Percentiles rank a stretch among this genome's conserved stretches.
These are phyloP conservation scores for Plumapathes pennacea DNA, from an alignment of 92 coral and sea anemone species.

Conservation along the genomic window DNA sequence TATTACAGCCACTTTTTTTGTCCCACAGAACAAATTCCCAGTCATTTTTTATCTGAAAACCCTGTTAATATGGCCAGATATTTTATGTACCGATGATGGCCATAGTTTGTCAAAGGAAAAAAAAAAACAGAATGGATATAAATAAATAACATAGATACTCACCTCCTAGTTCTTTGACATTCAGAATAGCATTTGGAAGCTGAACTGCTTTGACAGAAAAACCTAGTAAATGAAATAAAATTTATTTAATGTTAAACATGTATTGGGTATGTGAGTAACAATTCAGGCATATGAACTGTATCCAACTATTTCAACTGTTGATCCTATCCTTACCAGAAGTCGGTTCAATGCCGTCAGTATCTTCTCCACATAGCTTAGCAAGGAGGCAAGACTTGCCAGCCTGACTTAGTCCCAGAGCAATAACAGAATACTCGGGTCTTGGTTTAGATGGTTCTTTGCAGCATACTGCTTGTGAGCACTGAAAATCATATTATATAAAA, in stretches of 20 bases:
- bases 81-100: too few relatives aligned
- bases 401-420: conserved; percentile 82
- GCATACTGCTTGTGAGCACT: conserved; percentile 73
- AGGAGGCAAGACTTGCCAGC: conserved; percentile 88
- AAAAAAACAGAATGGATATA: neutral
- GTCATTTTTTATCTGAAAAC: too few relatives aligned
- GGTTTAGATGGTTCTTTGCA: conserved; percentile 72
- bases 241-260: neutral
- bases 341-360: conserved; percentile 72
- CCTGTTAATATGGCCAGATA: too few relatives aligned
- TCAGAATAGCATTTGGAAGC: conserved; percentile 75
- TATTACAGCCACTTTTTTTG: too few relatives aligned
- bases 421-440: conserved; percentile 75
- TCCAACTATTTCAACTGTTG: neutral
- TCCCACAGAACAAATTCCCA: too few relatives aligned
- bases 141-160: neutral
- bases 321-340: conserved; percentile 61
- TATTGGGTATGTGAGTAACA: too few relatives aligned
- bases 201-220: conserved; percentile 95
- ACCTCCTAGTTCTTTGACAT: conserved; percentile 99
- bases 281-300: too few relatives aligned
- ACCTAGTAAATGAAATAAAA: conserved; percentile 37
- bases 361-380: conserved; percentile 81
- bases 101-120: neutral
- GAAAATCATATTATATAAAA: too few relatives aligned